Evolutionary conservation across 2,113 vertebrate species (phyloP).

Genomic region (Sterrhoptilus dennistouni): DNA sequence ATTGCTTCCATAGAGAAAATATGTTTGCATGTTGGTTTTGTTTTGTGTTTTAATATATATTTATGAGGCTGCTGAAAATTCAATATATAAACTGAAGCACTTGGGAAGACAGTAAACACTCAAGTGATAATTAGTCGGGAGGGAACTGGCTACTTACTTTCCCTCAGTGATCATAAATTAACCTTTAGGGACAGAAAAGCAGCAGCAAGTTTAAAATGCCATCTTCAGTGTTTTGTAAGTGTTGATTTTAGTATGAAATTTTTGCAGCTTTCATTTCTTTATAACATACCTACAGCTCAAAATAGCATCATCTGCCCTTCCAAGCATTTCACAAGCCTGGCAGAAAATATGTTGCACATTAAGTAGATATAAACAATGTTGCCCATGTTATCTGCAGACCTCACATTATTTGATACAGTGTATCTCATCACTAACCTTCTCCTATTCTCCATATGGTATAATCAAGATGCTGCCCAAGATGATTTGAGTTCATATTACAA

Average conservation of each 20-base stretch:
- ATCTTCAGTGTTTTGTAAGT: not conserved
- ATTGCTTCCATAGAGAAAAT: not conserved
- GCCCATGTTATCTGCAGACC: not conserved
- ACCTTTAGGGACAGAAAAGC: not conserved
- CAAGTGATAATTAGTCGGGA: not conserved
- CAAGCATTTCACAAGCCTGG: not conserved
- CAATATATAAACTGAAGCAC: not conserved
- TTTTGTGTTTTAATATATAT: not conserved
- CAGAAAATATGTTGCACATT: not conserved
- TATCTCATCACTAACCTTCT: not conserved
- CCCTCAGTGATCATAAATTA: not conserved
- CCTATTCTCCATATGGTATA: not conserved
- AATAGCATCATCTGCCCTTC: not conserved
- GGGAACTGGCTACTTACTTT: constrained; percentile 14
- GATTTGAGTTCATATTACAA: not conserved
- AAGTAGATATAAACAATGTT: not conserved
- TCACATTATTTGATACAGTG: not conserved
- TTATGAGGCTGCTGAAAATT: not conserved
- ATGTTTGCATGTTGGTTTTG: not conserved
- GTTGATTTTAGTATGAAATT: not conserved
- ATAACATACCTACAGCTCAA: not conserved
- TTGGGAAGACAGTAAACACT: constrained; percentile 16
- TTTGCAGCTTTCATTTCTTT: not conserved
- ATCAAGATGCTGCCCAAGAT: not conserved
- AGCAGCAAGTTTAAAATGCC: not conserved